A percentile compares a stretch with the other conserved stretches of the same genome.
Conservation (phyloP, 2,113 vertebrate species). For the Rissa tridactyla region DNA sequence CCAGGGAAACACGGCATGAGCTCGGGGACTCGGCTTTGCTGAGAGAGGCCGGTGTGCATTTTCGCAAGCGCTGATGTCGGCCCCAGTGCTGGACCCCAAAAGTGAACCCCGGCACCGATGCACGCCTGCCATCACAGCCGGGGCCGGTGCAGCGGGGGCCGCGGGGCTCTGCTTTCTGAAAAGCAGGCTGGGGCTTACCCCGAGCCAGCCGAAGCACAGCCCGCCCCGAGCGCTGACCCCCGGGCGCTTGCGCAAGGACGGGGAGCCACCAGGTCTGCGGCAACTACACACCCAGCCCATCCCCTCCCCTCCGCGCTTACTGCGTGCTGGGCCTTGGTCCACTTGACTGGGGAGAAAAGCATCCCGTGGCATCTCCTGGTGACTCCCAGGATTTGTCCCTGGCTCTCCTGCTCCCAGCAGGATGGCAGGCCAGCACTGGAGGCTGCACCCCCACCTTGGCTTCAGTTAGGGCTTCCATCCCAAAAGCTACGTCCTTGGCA, state of each 20-base stretch:
- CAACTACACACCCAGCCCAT: fast-evolving
- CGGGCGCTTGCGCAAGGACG: neutral
- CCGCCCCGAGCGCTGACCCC: neutral
- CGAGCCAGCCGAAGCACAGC: neutral
- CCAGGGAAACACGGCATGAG: neutral
- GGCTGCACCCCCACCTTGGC: neutral
- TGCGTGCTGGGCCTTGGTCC: neutral
- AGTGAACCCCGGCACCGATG: fast-evolving
- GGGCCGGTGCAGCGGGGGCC: neutral
- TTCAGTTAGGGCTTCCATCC: neutral
- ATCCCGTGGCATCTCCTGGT: neutral
- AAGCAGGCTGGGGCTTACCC: neutral
- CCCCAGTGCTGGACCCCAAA: neutral
- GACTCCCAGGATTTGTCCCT: neutral
- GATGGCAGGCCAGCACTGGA: neutral
- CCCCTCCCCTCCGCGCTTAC: neutral
- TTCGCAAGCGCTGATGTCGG: neutral
- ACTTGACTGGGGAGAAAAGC: neutral
- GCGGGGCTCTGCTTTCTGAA: neutral
- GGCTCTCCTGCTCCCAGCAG: neutral
- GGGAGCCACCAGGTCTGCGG: neutral
- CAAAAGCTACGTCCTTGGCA: neutral
- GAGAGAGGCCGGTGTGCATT: neutral
- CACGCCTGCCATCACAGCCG: fast-evolving
- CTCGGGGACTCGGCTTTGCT: neutral